Conservation (phyloP, 2,888 invertebrate genomes). For the Tenthredo distinguenda region DNA sequence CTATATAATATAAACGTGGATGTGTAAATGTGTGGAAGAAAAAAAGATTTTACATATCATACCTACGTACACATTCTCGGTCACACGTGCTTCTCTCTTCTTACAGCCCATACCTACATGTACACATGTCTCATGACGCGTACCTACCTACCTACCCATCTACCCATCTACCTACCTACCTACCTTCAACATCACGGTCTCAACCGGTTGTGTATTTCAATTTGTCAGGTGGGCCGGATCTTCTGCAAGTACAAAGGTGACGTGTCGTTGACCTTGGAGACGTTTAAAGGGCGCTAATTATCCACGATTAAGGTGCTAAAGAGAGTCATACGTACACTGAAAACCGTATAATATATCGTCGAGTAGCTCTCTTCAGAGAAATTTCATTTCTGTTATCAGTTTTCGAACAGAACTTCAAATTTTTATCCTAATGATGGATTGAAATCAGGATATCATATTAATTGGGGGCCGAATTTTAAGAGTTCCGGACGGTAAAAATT, state of each 20-base stretch:
- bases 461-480: too few relatives aligned
- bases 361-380: too few relatives aligned
- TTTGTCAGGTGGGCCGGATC: slow-evolving; percentile 44
- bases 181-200: slow-evolving; percentile 20
- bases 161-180: background rate
- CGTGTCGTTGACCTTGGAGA: slow-evolving; percentile 42
- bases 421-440: too few relatives aligned
- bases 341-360: too few relatives aligned
- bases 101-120: background rate
- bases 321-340: background rate
- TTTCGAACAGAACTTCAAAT: too few relatives aligned
- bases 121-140: slow-evolving; percentile 37
- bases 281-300: slow-evolving; percentile 35
- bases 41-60: background rate
- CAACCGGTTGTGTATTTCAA: slow-evolving; percentile 49
- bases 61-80: background rate
- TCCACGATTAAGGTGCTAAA: slow-evolving; percentile 16
- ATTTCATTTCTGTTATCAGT: too few relatives aligned
- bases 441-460: too few relatives aligned
- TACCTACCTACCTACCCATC: background rate
- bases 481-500: too few relatives aligned
- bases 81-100: slow-evolving; percentile 21
- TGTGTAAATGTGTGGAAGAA: background rate
- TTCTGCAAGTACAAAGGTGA: slow-evolving; percentile 28
- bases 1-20: background rate